phyloP scores from a whole-genome alignment of 2,113 vertebrate genomes.

The Origma solitaria region DNA sequence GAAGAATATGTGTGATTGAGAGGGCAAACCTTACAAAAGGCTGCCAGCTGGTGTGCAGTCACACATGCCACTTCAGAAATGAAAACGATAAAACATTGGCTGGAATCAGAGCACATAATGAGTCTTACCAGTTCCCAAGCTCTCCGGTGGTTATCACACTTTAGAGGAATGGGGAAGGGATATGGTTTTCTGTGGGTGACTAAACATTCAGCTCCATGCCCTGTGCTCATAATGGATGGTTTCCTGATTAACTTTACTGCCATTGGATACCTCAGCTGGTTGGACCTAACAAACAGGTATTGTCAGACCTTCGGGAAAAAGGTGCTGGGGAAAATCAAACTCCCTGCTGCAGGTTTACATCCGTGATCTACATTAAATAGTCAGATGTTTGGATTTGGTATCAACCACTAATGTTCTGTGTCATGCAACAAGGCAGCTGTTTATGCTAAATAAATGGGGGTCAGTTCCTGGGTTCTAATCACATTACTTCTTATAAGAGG shows the following conservation, averaged over 20 bases:
- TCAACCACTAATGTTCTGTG: accelerated
- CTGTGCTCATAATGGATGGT: not conserved
- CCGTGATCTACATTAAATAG: not conserved
- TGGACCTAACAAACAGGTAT: not conserved
- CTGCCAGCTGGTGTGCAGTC: not conserved
- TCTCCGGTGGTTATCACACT: not conserved
- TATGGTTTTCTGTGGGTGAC: not conserved
- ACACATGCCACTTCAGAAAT: not conserved
- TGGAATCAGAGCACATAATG: not conserved
- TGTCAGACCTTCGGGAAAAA: not conserved
- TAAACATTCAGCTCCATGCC: not conserved
- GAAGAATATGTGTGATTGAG: not conserved
- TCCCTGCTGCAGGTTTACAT: not conserved
- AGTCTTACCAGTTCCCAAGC: not conserved
- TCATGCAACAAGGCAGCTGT: not conserved
- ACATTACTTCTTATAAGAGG: not conserved
- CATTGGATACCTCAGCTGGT: not conserved
- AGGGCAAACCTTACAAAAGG: not conserved
- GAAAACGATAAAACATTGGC: not conserved
- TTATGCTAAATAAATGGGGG: not conserved
- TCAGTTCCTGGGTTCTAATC: not conserved
- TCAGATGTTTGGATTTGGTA: not conserved
- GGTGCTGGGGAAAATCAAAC: not conserved
- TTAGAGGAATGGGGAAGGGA: not conserved
- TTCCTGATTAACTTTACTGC: not conserved